These are phyloP conservation scores for Xanthorhoe spadicearia DNA, from an alignment of 2,888 invertebrate genomes.

Conservation along the genomic window DNA sequence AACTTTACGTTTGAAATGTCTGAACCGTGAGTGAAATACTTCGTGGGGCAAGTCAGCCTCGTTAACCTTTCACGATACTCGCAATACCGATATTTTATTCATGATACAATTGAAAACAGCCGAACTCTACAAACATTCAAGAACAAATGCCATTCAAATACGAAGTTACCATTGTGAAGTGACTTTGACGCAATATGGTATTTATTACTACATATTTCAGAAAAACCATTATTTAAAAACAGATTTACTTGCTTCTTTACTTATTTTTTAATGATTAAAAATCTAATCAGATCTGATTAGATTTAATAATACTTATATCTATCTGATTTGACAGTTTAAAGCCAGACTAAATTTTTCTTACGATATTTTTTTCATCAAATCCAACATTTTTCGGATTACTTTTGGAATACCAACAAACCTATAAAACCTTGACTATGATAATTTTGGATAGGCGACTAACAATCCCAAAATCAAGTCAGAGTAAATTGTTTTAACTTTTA, in stretches of 20 bases:
- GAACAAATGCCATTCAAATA: slow-evolving; percentile 7
- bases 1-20: slow-evolving; percentile 22
- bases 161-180: background rate
- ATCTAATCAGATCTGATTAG: too few species aligned
- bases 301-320: too few species aligned
- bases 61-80: slow-evolving; percentile 80
- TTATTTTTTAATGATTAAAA: too few species aligned
- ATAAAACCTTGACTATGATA: too few species aligned
- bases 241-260: too few species aligned
- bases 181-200: background rate
- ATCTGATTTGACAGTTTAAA: too few species aligned
- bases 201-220: background rate
- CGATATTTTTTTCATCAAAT: too few species aligned
- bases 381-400: too few species aligned
- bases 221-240: too few species aligned
- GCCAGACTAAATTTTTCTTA: too few species aligned
- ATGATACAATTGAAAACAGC: slow-evolving; percentile 58
- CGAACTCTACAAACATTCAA: slow-evolving; percentile 47
- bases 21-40: slow-evolving; percentile 37
- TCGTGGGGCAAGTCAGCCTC: slow-evolving; percentile 57
- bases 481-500: slow-evolving; percentile 36
- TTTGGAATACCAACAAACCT: too few species aligned
- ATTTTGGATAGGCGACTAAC: background rate
- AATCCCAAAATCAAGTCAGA: background rate
- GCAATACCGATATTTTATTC: slow-evolving; percentile 63